Conservation (phyloP, 2,888 invertebrate genomes). For the Oligia strigilis region DNA sequence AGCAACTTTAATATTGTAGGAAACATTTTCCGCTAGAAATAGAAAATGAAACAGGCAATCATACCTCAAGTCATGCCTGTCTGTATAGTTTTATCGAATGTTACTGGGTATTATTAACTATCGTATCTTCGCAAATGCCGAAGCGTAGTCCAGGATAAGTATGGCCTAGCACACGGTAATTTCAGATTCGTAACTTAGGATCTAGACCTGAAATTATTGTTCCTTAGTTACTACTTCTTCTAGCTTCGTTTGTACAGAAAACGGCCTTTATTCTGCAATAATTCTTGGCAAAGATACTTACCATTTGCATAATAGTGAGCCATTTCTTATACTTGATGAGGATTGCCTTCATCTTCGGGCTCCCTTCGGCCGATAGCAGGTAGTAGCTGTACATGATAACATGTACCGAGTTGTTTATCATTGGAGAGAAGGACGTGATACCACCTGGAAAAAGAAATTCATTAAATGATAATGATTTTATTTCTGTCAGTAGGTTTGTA, state of each 20-base stretch:
- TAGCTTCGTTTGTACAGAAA: background rate
- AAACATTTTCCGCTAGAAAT: constrained; percentile 20
- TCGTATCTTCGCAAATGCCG: background rate
- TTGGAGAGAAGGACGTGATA: constrained; percentile 91
- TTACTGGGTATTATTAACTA: background rate
- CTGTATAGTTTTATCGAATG: background rate
- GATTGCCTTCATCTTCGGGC: constrained; percentile 88
- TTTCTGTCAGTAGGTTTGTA: background rate
- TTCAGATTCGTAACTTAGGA: background rate
- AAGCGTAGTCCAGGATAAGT: background rate
- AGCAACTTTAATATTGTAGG: constrained; percentile 13
- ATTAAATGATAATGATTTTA: background rate
- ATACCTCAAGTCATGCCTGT: background rate
- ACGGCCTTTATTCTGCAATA: background rate
- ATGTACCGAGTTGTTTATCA: constrained; percentile 93
- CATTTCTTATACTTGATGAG: constrained; percentile 91
- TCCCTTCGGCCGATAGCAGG: constrained; percentile 91
- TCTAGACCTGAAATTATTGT: background rate
- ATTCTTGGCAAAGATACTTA: constrained; percentile 73
- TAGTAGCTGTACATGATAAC: constrained; percentile 95
- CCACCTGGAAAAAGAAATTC: constrained; percentile 88
- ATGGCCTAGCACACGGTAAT: no score
- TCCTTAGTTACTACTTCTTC: background rate
- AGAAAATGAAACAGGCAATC: background rate
- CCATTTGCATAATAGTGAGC: constrained; percentile 92